Conservation (phyloP, 2,888 invertebrate species). For the Heliconius ethilla region DNA sequence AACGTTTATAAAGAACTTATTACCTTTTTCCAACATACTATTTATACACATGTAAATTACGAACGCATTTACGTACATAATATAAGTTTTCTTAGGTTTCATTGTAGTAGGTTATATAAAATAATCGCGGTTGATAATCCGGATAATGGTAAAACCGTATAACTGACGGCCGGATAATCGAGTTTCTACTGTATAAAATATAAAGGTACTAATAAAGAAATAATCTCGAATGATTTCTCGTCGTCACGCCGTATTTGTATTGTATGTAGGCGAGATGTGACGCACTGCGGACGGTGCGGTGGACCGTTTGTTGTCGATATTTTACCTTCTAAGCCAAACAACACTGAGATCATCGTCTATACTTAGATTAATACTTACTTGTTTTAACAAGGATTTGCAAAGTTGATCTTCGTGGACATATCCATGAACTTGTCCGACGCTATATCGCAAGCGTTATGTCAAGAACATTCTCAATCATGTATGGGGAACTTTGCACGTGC, state of each 20-base stretch:
- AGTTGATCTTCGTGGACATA: constrained; percentile 29
- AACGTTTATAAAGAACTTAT: too few relatives aligned
- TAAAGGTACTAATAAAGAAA: constrained; percentile 51
- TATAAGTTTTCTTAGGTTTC: too few relatives aligned
- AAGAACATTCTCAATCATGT: constrained; percentile 11
- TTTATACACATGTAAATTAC: too few relatives aligned
- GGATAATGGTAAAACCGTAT: too few relatives aligned
- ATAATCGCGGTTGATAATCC: too few relatives aligned
- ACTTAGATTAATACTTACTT: constrained; percentile 64
- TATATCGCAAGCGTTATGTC: neutral
- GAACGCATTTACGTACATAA: too few relatives aligned
- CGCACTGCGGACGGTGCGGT: constrained; percentile 53
- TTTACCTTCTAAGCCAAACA: constrained; percentile 62
- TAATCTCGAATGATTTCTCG: constrained; percentile 52
- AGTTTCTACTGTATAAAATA: too few relatives aligned
- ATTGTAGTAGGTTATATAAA: too few relatives aligned
- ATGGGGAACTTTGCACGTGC: constrained; percentile 5
- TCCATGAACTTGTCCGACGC: constrained; percentile 32
- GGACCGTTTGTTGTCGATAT: constrained; percentile 56
- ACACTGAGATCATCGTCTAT: constrained; percentile 69
- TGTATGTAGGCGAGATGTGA: constrained; percentile 61
- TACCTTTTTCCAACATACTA: too few relatives aligned
- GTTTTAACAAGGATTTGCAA: constrained; percentile 32
- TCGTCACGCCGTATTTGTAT: constrained; percentile 56
- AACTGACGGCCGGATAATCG: too few relatives aligned